These are phyloP conservation scores for Ispidina lecontei DNA, from an alignment of 2,797 vertebrate species.

Conservation along the genomic window DNA sequence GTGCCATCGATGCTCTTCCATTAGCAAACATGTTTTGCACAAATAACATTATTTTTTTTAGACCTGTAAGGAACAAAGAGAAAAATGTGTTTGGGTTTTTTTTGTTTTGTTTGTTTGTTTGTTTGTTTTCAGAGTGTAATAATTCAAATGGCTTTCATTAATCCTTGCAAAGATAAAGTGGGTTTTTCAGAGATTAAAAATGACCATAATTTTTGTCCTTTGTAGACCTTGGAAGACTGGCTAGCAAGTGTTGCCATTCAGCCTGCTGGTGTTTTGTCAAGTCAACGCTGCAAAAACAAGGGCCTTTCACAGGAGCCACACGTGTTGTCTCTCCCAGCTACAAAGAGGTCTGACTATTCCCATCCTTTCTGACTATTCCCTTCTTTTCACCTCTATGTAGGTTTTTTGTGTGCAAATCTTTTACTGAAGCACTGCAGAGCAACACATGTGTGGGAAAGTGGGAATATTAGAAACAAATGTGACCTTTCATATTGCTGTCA, in stretches of 20 bases:
- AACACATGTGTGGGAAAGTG: not conserved
- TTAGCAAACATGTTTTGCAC: slow-evolving; percentile 29
- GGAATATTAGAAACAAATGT: slow-evolving; percentile 1
- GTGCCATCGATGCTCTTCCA: not conserved
- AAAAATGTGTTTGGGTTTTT: not conserved
- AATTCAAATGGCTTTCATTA: not conserved
- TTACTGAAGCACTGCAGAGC: not conserved
- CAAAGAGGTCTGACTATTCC: slow-evolving; percentile 79
- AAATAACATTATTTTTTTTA: not conserved
- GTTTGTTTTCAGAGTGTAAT: not conserved
- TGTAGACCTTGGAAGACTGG: slow-evolving; percentile 86
- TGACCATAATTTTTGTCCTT: not conserved
- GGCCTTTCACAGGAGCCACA: slow-evolving; percentile 42
- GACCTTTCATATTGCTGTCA: not conserved
- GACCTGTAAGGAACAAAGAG: not conserved
- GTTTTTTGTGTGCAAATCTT: not conserved
- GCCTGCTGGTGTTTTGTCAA: slow-evolving; percentile 19
- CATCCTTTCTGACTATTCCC: slow-evolving; percentile 21
- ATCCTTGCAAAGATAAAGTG: not conserved
- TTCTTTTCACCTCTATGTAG: not conserved
- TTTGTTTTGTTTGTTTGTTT: too few relatives aligned
- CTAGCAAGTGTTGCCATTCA: slow-evolving; percentile 75
- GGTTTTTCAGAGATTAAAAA: not conserved
- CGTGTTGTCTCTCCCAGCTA: slow-evolving; percentile 75
- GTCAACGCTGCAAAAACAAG: slow-evolving; percentile 68